Conservation (phyloP, 2,888 invertebrate species). For the Xestia sexstrigata region DNA sequence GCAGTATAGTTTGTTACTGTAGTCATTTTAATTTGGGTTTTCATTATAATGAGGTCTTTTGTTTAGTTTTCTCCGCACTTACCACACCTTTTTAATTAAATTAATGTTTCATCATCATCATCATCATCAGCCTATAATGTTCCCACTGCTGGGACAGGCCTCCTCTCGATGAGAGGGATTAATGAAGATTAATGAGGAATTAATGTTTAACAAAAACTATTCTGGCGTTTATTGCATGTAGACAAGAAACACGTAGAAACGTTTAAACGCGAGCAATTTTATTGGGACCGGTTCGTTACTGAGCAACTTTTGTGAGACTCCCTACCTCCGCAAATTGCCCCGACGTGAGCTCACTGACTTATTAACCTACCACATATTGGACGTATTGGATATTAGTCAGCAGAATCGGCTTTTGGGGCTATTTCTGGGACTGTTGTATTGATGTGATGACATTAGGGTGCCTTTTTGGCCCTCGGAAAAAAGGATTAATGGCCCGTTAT, state of each 20-base stretch:
- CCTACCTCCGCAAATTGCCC: constrained; percentile 77
- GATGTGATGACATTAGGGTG: constrained; percentile 16
- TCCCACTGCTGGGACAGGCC: too few relatives aligned
- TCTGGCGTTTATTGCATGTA: constrained; percentile 16
- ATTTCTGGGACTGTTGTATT: constrained; percentile 36
- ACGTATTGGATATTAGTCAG: constrained; percentile 64
- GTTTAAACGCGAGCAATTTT: constrained; percentile 79
- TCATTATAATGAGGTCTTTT: neutral
- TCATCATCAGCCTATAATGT: too few relatives aligned
- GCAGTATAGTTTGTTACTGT: neutral
- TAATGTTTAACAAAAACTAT: constrained; percentile 48
- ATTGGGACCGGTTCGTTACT: constrained; percentile 81
- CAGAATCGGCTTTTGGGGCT: constrained; percentile 49
- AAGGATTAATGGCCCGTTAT: neutral
- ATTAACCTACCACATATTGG: constrained; percentile 73
- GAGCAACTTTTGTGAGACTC: constrained; percentile 77
- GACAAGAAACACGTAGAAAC: constrained; percentile 76
- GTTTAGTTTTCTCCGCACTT: neutral
- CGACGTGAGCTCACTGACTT: constrained; percentile 79
- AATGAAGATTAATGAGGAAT: too few relatives aligned
- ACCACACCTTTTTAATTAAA: constrained; percentile 47
- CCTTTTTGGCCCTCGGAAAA: neutral
- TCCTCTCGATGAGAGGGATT: too few relatives aligned
- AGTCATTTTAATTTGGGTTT: neutral
- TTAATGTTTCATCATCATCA: too few relatives aligned